Evolutionary conservation across 2,888 invertebrate genomes (phyloP).

Genomic region (Amphipoea oculea): DNA sequence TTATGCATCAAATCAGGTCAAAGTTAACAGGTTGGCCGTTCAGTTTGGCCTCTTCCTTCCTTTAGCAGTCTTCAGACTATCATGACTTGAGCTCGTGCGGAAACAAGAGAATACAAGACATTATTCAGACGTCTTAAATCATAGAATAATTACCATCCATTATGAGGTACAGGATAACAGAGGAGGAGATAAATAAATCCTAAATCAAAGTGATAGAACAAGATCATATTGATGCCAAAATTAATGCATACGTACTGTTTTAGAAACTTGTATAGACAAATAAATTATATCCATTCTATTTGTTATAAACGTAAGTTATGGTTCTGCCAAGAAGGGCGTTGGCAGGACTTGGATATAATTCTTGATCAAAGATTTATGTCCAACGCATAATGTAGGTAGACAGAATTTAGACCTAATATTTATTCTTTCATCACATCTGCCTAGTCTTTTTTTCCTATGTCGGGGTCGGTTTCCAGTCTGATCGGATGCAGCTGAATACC

Average conservation of each 20-base stretch:
- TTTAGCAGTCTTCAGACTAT: neutral
- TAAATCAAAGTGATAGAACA: slow-evolving; percentile 34
- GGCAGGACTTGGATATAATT: slow-evolving; percentile 50
- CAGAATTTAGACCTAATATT: neutral
- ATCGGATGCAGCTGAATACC: neutral
- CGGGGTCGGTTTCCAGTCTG: neutral
- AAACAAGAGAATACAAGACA: slow-evolving; percentile 3
- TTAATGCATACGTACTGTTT: slow-evolving; percentile 11
- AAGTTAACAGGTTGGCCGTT: neutral
- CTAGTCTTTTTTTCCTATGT: neutral
- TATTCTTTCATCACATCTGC: neutral
- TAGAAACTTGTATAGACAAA: slow-evolving; percentile 7
- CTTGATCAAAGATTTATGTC: slow-evolving; percentile 47
- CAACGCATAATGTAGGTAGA: slow-evolving; percentile 37
- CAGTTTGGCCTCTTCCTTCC: neutral
- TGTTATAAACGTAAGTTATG: slow-evolving; percentile 25
- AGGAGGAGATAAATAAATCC: slow-evolving; percentile 8
- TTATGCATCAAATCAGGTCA: neutral
- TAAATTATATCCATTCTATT: slow-evolving; percentile 31
- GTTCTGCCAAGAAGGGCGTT: slow-evolving; percentile 24
- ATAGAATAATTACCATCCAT: slow-evolving; percentile 17
- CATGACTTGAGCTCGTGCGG: neutral
- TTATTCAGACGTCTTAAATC: slow-evolving; percentile 27
- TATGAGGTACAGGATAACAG: neutral
- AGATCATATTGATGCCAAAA: slow-evolving; percentile 35